These are phyloP conservation scores for Heliconius himera DNA, from an alignment of 1,140 invertebrate genomes.

Conservation along the genomic window DNA sequence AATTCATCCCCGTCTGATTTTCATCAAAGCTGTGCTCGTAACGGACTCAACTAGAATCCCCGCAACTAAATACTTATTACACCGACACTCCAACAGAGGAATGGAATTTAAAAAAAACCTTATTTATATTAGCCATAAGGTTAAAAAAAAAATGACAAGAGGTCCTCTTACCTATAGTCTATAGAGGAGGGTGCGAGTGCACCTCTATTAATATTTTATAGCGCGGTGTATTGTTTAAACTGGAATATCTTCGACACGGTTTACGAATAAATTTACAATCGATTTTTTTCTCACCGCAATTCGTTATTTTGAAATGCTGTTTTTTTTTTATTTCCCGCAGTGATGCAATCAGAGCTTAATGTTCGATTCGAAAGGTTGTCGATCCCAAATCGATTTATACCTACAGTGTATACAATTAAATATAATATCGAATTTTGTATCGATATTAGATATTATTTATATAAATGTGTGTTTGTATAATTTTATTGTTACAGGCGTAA, in stretches of 20 bases:
- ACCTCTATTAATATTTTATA: constrained; percentile 55
- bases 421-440: background rate
- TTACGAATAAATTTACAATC: constrained; percentile 28
- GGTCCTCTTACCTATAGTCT: background rate
- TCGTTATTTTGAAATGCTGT: constrained; percentile 8
- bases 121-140: background rate
- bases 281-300: constrained; percentile 15
- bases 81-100: constrained; percentile 21
- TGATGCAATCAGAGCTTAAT: constrained; percentile 15
- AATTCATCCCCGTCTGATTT: constrained; percentile 47
- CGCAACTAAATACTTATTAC: constrained; percentile 56
- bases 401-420: background rate
- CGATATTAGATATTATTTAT: background rate
- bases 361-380: constrained; percentile 10
- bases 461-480: background rate
- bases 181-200: constrained; percentile 41
- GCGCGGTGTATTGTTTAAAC: constrained; percentile 47
- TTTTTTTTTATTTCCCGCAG: constrained; percentile 20
- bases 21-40: constrained; percentile 41
- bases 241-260: constrained; percentile 35
- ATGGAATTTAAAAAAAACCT: background rate
- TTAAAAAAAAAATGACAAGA: background rate
- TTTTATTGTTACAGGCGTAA: background rate
- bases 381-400: constrained; percentile 16
- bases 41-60: constrained; percentile 45